Evolutionary conservation across 2,888 invertebrate genomes (phyloP), one percentile per base, ranked within the genome.

Genomic region (Pseudococcus longispinus): DNA sequence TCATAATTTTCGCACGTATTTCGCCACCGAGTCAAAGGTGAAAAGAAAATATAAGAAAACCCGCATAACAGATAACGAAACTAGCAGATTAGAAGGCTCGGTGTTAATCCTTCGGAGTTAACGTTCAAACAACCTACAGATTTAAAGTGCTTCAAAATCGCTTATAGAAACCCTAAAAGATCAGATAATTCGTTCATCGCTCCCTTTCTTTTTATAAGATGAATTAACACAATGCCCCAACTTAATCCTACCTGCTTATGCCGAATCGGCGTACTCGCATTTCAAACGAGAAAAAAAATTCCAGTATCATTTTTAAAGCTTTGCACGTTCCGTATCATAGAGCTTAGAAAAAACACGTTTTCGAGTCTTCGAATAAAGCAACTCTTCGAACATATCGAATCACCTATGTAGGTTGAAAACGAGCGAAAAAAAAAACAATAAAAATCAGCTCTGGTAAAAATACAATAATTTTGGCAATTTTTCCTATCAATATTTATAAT

Each of bases 401-500:
- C 11, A 32, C 13, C 29, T 37, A 18, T 6, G 77, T 46, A 15
- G 15, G 44, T 37, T 37, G 8, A 6, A 46, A 3, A 13, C 15
- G 11, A 15, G 13, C 13, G 44, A 46, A 46, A 3, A 42, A 80
- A 42, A 80, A n/a, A 80, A 80, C 37, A 80, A 80, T 42, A 80
- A 80, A 29, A 80, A 18, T 8, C 42, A 1, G 20, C 20, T 13
- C 77, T 42, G 42, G 42, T 80, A 80, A 80, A 80, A 80, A 80
- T 60, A 32, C 74, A 74, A 80, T 80, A 80, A 42, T 80, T 42
- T n/a, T 80, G 77, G 42, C 77, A 80, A 42, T 80, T 80, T 42
- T 42, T 42, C 77, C 77, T 42, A 42, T 80, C 77, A 80, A 80
- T 80, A 80, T 80, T 80, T 80, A 80, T 42, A 80, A 80, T 42